A percentile compares a stretch with the other conserved stretches of the same genome.
Evolutionary conservation across 2,113 vertebrate genomes (phyloP).

Genomic region (Nibea coibor): DNA sequence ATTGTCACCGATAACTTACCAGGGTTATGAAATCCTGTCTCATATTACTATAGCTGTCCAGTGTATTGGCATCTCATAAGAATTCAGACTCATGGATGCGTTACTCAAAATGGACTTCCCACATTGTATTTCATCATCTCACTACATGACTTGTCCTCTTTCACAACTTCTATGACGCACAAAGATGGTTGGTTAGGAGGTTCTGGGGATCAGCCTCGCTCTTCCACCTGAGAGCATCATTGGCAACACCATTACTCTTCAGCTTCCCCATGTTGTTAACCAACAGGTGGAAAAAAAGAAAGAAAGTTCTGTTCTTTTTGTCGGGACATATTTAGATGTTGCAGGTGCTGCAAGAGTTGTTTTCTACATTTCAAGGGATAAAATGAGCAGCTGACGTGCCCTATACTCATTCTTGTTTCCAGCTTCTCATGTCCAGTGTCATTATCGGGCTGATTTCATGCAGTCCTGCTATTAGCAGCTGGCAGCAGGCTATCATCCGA

Average conservation of each 20-base stretch:
- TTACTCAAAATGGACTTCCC: not conserved
- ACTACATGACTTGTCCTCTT: not conserved
- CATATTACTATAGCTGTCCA: not conserved
- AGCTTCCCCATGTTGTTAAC: not conserved
- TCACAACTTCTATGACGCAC: not conserved
- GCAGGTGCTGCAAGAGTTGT: not conserved
- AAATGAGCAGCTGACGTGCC: not conserved
- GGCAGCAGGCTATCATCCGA: too few relatives aligned
- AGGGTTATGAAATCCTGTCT: not conserved
- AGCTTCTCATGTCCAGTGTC: not conserved
- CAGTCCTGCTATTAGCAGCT: not conserved
- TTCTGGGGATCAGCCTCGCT: not conserved
- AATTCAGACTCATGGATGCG: not conserved
- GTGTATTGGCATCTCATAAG: not conserved
- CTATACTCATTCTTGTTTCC: not conserved
- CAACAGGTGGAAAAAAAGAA: not conserved
- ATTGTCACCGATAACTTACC: not conserved
- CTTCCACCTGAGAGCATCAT: not conserved
- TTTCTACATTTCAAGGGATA: not conserved
- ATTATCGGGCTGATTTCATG: not conserved
- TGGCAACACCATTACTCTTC: not conserved
- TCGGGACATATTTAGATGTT: not conserved
- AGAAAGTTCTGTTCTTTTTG: not conserved
- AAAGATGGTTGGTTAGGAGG: not conserved
- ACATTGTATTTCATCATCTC: not conserved